Conservation (phyloP, 2,113 vertebrate species). For the Alexandromys fortis region DNA sequence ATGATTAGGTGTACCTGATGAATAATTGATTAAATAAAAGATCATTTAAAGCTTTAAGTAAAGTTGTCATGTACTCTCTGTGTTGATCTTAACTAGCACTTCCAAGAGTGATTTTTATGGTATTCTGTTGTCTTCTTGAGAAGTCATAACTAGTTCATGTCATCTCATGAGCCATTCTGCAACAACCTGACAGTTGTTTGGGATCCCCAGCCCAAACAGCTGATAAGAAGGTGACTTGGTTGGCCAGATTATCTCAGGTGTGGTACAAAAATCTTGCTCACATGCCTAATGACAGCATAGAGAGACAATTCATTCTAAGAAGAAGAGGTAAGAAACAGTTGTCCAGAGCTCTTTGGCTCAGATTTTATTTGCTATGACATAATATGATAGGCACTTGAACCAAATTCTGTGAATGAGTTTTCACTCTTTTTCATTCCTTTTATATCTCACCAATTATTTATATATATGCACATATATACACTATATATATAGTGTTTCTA, state of each 20-base stretch:
- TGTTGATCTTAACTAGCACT: neutral
- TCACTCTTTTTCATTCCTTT: neutral
- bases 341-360: neutral
- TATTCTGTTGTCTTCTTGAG: neutral
- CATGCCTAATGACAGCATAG: neutral
- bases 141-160: neutral
- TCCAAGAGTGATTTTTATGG: neutral
- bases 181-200: neutral
- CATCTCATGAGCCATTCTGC: neutral
- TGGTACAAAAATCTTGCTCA: neutral
- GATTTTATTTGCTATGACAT: neutral
- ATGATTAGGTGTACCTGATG: neutral
- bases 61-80: neutral
- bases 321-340: neutral
- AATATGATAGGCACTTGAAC: slow-evolving; percentile 25
- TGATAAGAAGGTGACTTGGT: neutral
- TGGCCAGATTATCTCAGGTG: neutral
- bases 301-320: neutral
- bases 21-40: slow-evolving; percentile 16
- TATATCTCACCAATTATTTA: neutral
- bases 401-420: neutral
- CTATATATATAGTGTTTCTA: neutral
- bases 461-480: too few species aligned
- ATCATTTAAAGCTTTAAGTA: neutral
- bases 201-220: neutral